Percentiles rank a stretch among this genome's conserved stretches.
These are phyloP conservation scores for Halocynthia aurantium DNA, from an alignment of 23 tunicate genomes.

Conservation along the genomic window DNA sequence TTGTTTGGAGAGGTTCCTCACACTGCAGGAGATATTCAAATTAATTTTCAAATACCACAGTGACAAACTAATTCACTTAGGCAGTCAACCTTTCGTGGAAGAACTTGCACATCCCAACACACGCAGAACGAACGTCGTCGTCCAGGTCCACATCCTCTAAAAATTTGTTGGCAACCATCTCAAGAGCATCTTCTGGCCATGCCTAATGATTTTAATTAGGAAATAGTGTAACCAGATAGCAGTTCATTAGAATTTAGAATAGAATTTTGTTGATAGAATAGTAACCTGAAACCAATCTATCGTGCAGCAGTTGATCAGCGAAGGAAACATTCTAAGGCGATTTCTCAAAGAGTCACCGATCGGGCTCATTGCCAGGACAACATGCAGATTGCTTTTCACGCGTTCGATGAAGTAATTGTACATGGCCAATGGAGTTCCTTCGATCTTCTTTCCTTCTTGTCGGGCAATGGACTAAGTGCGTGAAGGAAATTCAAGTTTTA, in stretches of 20 bases:
- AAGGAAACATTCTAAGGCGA: slow-evolving; percentile 93
- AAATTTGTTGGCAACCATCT: slow-evolving; percentile 96
- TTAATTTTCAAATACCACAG: neutral
- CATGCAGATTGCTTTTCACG: slow-evolving; percentile 91
- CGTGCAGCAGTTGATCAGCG: slow-evolving; percentile 96
- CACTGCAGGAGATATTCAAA: slow-evolving; percentile 24
- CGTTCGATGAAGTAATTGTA: slow-evolving; percentile 94
- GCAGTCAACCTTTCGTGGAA: slow-evolving; percentile 86
- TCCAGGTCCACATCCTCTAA: slow-evolving; percentile 91
- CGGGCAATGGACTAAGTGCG: slow-evolving; percentile 47
- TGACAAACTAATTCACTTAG: neutral
- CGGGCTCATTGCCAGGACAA: slow-evolving; percentile 91
- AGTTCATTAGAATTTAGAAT: neutral
- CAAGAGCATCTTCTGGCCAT: slow-evolving; percentile 98
- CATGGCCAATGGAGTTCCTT: slow-evolving; percentile 89
- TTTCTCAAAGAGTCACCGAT: slow-evolving; percentile 93
- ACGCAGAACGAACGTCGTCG: slow-evolving; percentile 64
- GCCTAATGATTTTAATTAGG: slow-evolving; percentile 37
- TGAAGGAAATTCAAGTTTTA: no score
- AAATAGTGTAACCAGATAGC: neutral
- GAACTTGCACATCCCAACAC: slow-evolving; percentile 90
- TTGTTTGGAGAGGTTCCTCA: slow-evolving; percentile 68
- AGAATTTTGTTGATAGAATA: neutral
- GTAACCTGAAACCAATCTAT: slow-evolving; percentile 97
- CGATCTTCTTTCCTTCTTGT: slow-evolving; percentile 80